A percentile compares a stretch with the other conserved stretches of the same genome.
phyloP scores from a whole-genome alignment of 2,888 invertebrate genomes.

The Azorinus chamasolen region DNA sequence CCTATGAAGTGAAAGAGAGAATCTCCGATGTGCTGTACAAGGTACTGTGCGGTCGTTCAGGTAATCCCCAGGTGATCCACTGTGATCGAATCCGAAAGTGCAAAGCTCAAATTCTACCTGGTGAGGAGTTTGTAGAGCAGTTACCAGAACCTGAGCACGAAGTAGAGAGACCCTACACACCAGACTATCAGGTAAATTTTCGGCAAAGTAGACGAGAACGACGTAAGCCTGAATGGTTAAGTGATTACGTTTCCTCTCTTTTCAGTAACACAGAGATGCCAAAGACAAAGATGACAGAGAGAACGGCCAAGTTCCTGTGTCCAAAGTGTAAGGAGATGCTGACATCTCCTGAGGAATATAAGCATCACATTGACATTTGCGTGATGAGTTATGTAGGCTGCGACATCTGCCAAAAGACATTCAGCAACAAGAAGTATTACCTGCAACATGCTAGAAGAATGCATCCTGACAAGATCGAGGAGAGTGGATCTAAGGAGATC shows the following conservation, averaged over 20 bases:
- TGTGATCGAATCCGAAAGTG: constrained; percentile 8
- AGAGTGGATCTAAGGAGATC: no score
- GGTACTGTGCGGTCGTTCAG: constrained; percentile 14
- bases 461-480: not conserved
- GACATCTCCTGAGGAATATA: no score
- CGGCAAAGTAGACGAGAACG: not conserved
- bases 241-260: constrained; percentile 6
- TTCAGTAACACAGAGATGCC: not conserved
- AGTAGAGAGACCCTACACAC: no score
- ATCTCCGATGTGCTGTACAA: constrained; percentile 18
- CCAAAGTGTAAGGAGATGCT: not conserved
- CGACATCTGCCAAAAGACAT: not conserved
- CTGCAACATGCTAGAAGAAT: constrained; percentile 1
- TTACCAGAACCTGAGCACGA: no score
- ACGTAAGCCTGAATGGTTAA: constrained; percentile 1
- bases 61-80: constrained; percentile 8
- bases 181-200: no score
- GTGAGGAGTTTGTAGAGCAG: no score
- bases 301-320: constrained; percentile 1
- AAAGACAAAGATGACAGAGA: constrained; percentile 8
- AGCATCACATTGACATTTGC: constrained; percentile 4
- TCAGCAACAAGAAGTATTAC: not conserved
- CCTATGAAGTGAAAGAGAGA: constrained; percentile 13
- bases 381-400: not conserved
- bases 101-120: constrained; percentile 4